Base-by-base conservation (phyloP, 1,140 invertebrate species). In the Psix sp. region DNA sequence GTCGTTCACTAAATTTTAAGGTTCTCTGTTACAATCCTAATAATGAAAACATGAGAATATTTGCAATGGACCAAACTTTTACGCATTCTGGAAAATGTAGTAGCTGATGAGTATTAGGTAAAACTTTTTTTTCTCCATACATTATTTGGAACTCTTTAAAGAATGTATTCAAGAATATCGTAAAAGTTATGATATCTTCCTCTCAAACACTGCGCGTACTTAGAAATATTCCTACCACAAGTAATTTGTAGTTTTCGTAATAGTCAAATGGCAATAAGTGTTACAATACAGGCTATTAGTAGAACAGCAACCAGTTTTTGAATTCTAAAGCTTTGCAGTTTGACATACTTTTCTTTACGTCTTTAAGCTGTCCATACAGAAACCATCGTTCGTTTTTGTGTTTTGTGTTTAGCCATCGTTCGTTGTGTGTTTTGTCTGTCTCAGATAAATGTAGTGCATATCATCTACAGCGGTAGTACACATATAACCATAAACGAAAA, bases 261-360 rank as follows among this genome's bases (percentile, higher is more conserved):
- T 73, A 79, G 6, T 36, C 13, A 7, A 65, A 33, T 13, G 16
- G 15, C 42, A 79, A 59, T 2, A 75, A 65, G 6, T 59, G 40
- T 16, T 49, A 16, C 4, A 79, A 43, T 16, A 79, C 38, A 2
- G 76, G 45, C 9, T 74, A 10, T 4, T 54, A 73, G 51, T 74
- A 74, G 16, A 49, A 65, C 0, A 78, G 42, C 4, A 65, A 20
- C 42, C 72, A 80, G 1, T 40, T 43, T 48, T 66, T 70, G 10
- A 72, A 73, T 39, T 79, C 77, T 0, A 54, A 54, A 9, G 73
- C 77, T 59, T 80, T 80, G 71, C 77, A 79, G 43, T 67, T 60
- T 4, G 51, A 45, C 6, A 63, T 4, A 3, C 33, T 10, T 11
- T 14, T 1, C 10, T 35, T 11, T 3, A 35, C 5, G 5, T 13